A percentile compares a stretch with the other conserved stretches of the same genome.
Evolutionary conservation across 2,888 invertebrate genomes (phyloP).

Genomic region (Busseola fusca): DNA sequence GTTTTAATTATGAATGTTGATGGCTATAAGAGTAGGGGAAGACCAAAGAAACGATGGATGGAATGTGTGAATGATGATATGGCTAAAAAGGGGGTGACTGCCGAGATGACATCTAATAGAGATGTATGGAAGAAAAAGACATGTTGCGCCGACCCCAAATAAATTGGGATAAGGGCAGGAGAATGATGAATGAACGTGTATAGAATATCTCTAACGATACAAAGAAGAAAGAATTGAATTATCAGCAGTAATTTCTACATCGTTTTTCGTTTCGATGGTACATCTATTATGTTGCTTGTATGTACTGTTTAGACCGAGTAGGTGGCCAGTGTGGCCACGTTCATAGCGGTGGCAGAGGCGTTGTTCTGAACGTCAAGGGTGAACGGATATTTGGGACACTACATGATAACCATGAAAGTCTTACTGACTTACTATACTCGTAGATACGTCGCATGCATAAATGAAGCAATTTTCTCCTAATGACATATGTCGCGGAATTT

Average conservation of each 20-base stretch:
- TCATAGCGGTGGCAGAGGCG: not conserved
- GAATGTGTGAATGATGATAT: too few species aligned
- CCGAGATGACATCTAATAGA: too few species aligned
- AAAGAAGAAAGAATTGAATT: too few species aligned
- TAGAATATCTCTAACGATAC: not conserved
- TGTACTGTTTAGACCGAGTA: not conserved
- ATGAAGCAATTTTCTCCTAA: not conserved
- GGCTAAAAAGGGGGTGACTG: too few species aligned
- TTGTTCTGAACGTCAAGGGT: not conserved
- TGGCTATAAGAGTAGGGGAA: too few species aligned
- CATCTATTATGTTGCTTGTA: not conserved
- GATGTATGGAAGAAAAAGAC: too few species aligned
- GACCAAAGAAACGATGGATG: too few species aligned
- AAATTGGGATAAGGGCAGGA: too few species aligned
- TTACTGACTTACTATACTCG: not conserved
- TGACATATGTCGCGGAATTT: not conserved
- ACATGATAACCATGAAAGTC: not conserved
- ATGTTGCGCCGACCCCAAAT: too few species aligned
- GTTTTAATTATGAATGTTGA: too few species aligned
- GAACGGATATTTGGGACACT: not conserved
- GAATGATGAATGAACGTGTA: too few species aligned
- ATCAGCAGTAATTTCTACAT: not conserved
- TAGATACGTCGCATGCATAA: not conserved
- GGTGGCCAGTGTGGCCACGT: not conserved
- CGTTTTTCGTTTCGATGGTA: not conserved